Base-by-base conservation (phyloP, 2,797 vertebrate genomes). In the Otus scops region DNA sequence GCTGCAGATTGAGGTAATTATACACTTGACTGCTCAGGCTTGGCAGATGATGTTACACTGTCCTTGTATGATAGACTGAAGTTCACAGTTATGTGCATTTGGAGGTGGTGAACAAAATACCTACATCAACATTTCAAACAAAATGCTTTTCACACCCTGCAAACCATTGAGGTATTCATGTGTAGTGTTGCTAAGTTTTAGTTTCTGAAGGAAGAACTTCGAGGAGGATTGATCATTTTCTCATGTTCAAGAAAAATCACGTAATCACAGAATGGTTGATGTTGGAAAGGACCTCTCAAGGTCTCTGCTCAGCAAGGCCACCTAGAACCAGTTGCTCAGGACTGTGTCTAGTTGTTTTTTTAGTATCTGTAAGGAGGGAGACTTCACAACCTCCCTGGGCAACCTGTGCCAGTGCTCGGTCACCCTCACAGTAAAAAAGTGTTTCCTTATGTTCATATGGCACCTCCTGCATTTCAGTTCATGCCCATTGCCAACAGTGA, bases 321-420 rank as follows among this genome's bases (percentile, higher is more conserved):
- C n/a, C 16, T 28, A 16, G 5, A 56, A 3, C 16, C 50, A 41
- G 18, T 28, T 48, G 10, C 10, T 26, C 27, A 28, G 34, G 26
- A n/a, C 14, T 3, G 2, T 12, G 3, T 39, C 11, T 9, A 47
- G 7, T 3, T 50, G 12, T 0, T 1, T 63, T 22, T 51, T 26
- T 2, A 38, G 7, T 43, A 45, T 57, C 36, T 59, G 4, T 30
- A 57, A 43, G 41, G 17, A 89, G 13, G 24, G 12, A 73, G 28
- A 26, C 4, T 51, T n/a, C 27, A 47, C n/a, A 60, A 3, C 2
- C 16, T 77, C 8, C 14, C 9, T 28, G 28, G 48, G 6, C 51
- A 80, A 23, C 21, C 19, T 36, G 28, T 74, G 39, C 10, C 24
- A n/a, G 27, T 63, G 41, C 26, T 76, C 0, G 1, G 32, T 89